Base-by-base conservation (phyloP, 2,888 invertebrate species). In the Tachina grossa region DNA sequence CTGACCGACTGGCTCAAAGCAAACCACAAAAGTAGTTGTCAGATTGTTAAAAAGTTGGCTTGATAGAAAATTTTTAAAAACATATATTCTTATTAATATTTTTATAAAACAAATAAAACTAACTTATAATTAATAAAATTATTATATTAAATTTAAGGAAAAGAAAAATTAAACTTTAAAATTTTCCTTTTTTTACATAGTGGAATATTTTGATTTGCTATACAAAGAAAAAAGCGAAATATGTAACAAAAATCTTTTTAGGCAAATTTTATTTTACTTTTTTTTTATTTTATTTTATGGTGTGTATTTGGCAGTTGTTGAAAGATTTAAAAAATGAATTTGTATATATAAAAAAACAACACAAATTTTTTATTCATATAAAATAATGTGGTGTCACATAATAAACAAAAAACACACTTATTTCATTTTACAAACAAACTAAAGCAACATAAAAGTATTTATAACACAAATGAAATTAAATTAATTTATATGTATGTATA, bases 261-360 rank as follows among this genome's bases (percentile, higher is more conserved):
- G 45, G 57, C 57, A 59, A 72, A 16, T 16, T 66, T 66, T 55
- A 13, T 53, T 45, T 43, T 61, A 13, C 11, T 63, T 19, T 59
- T 31, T 68, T 57, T 45, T 72, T 57, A 47, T 51, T 53, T 57
- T 47, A 31, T 61, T 59, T 72, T 66, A 45, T 31, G 31, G 31
- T 31, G 31, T 31, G 31, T 71, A 78, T 87, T 87, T 87, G 87
- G 87, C 87, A 87, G 87, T 87, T 69, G 13, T 65, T 72, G 59
- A 47, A 68, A 31, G 19, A 57, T 65, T 22, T 11, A 49, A 69
- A 71, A 57, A 69, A 61, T 84, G 13, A 59, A 47, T 57, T 41
- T n/a, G 57, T 22, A 63, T 71, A 11, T 55, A 43, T 68, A 22
- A 77, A 65, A 61, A 72, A 80, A 69, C 19, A 65, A 61, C 53